A percentile compares a stretch with the other conserved stretches of the same genome.
Conservation (phyloP, 2,888 invertebrate species). For the Napeogenes inachia region DNA sequence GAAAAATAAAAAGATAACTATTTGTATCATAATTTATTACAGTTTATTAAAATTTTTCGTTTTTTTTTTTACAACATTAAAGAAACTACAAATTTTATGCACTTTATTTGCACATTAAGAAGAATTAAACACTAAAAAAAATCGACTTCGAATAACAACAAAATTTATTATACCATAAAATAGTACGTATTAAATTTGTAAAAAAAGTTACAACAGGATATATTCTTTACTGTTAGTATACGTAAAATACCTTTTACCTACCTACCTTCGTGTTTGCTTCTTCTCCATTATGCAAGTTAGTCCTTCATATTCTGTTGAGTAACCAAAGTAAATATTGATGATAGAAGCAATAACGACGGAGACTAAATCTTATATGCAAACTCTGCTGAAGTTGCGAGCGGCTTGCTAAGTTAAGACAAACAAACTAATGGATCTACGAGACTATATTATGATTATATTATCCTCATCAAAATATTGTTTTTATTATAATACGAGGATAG, state of each 20-base stretch:
- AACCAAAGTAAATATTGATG: constrained; percentile 21
- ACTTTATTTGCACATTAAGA: too few species aligned
- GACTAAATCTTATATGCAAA: constrained; percentile 25
- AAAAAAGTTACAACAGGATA: background rate
- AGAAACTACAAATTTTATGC: too few species aligned
- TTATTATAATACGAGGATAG: background rate
- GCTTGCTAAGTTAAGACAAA: constrained; percentile 17
- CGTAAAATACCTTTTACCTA: constrained; percentile 1
- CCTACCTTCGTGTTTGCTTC: constrained; percentile 14
- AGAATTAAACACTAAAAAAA: too few species aligned
- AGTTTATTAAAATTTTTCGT: too few species aligned
- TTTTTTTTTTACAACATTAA: too few species aligned
- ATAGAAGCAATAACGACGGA: constrained; percentile 22
- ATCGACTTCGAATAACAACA: too few species aligned
- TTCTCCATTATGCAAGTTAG: constrained; percentile 10
- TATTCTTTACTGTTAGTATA: background rate
- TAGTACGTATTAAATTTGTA: too few species aligned
- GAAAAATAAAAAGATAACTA: too few species aligned
- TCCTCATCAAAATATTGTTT: background rate
- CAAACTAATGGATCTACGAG: constrained; percentile 14
- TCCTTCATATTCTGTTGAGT: constrained; percentile 18
- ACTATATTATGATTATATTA: constrained; percentile 5
- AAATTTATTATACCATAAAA: too few species aligned
- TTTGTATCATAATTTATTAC: too few species aligned
- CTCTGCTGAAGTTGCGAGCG: constrained; percentile 17